Percentiles rank a stretch among this genome's conserved stretches.
phyloP scores from a whole-genome alignment of 2,888 invertebrate species.

The Chirona hameri region DNA sequence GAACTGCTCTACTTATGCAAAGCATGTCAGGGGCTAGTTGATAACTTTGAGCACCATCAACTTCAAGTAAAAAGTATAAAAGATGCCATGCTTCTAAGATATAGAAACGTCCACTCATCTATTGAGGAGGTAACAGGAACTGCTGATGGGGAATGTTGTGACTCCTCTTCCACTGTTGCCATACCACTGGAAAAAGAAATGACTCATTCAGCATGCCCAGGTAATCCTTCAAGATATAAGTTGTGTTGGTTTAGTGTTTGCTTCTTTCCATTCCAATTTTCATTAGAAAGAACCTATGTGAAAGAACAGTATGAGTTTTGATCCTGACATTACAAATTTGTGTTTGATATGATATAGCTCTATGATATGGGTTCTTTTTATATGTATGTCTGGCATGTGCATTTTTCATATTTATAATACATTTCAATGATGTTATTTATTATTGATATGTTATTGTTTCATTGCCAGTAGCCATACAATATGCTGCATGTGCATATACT shows the following conservation, averaged over 20 bases:
- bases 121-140: neutral
- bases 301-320: no score
- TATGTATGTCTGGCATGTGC: no score
- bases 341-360: no score
- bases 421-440: no score
- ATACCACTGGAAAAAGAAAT: neutral
- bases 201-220: neutral
- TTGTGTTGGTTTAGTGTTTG: neutral
- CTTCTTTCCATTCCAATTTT: no score
- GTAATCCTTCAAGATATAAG: neutral
- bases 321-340: no score
- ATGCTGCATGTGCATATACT: no score
- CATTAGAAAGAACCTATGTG: no score
- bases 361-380: no score
- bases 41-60: neutral
- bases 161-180: neutral
- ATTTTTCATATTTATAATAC: no score
- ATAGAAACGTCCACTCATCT: neutral
- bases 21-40: neutral
- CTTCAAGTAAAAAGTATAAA: neutral
- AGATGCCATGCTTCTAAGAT: neutral
- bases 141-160: neutral
- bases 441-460: no score
- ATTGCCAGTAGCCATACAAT: no score
- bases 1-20: neutral